Evolutionary conservation across 2,888 invertebrate genomes (phyloP), one percentile per base, ranked within the genome.

Genomic region (Icerya purchasi): DNA sequence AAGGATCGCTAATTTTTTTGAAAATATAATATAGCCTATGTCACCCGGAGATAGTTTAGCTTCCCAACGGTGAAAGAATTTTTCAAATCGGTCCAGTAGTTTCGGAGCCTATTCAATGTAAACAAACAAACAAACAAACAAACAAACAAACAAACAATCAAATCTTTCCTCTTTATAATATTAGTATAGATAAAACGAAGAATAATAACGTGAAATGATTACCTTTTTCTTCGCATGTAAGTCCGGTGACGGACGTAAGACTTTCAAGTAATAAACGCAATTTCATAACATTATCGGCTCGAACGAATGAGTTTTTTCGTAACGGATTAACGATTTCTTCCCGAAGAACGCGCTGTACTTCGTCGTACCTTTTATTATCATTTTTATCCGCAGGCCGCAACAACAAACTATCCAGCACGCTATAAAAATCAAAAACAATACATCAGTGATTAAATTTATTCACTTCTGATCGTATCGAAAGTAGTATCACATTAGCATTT

Each of bases 281-380:
- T 70, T 88, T 87, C 91, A 96, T 90, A 50, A 97, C 91, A 67
- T 90, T 81, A 73, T 93, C 91, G n/a, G 94, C 92, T 66, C 89
- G 79, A 53, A 96, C 96, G 74, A 86, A 97, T 65, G 87, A 78
- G 72, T 88, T 84, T 67, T 82, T 84, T 64, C 97, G 77, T 60
- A 97, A 75, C 14, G 96, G 96, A 75, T 96, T 94, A 14, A 97
- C 96, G 66, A 97, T 92, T 73, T 94, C 92, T 71, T 96, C 93
- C 53, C 91, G 80, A 60, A 97, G 75, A 53, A 93, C 88, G 65
- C 82, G 78, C 71, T 90, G 90, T 22, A 91, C 88, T 74, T 87
- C 74, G 63, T 75, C 72, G 65, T 79, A 80, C 61, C 77, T 74
- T 2, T 70, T 69, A 61, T 79, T 75, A 68, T 81, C 80, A 58